A percentile compares a stretch with the other conserved stretches of the same genome.
These are phyloP conservation scores for Manis pentadactyla DNA, from an alignment of 2,797 vertebrate species.

Conservation along the genomic window DNA sequence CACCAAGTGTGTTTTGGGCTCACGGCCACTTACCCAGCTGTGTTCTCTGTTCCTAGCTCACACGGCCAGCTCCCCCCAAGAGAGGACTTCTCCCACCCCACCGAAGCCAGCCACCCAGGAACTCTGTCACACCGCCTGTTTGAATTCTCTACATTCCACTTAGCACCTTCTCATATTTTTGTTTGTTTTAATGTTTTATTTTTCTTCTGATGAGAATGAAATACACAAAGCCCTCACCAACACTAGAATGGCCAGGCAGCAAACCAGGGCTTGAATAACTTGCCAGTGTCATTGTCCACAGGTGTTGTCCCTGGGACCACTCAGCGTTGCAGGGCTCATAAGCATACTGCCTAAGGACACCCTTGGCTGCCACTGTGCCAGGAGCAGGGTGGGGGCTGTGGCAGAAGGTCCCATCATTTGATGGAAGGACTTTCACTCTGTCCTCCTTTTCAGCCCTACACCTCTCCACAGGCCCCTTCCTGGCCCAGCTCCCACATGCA, in stretches of 20 bases:
- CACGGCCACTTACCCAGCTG: neutral
- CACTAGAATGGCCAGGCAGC: neutral
- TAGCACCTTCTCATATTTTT: neutral
- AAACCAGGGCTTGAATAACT: too few relatives aligned
- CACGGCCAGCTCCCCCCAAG: neutral
- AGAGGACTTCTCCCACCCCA: neutral
- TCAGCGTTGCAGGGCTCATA: neutral
- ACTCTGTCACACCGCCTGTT: neutral
- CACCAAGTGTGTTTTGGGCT: neutral
- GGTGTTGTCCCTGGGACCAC: neutral
- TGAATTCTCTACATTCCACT: neutral
- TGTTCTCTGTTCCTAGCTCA: neutral
- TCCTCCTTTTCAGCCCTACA: neutral
- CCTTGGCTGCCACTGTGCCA: neutral
- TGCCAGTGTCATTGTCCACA: neutral
- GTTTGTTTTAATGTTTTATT: neutral
- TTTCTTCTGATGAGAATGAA: neutral
- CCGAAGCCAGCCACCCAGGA: too few relatives aligned
- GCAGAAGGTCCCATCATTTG: neutral
- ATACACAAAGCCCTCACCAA: neutral
- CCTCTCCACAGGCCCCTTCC: neutral
- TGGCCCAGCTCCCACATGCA: too few relatives aligned
- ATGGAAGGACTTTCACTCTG: neutral
- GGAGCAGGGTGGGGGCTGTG: neutral
- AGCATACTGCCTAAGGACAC: neutral